phyloP scores from a whole-genome alignment of 2,113 vertebrate genomes.

The Amia ocellicauda region DNA sequence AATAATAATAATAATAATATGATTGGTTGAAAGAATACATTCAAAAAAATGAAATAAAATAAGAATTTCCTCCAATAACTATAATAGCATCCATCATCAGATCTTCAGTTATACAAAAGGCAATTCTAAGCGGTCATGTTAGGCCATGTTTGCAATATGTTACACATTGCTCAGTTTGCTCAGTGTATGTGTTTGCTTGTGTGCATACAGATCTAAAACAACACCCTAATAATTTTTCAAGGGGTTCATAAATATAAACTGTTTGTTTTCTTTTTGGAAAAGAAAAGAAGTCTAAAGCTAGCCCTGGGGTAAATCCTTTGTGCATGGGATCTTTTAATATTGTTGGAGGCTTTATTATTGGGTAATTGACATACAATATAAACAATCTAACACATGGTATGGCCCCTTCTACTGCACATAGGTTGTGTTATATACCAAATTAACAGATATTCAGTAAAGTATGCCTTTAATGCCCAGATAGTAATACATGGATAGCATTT shows the following conservation, averaged over 20 bases:
- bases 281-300: conserved; percentile 59
- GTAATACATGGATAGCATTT: too few relatives aligned
- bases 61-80: too few relatives aligned
- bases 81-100: too few relatives aligned
- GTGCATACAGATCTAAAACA: conserved; percentile 39
- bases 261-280: conserved; percentile 59
- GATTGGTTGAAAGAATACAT: too few relatives aligned
- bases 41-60: too few relatives aligned
- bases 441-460: conserved; percentile 62
- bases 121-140: too few relatives aligned
- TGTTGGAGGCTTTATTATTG: conserved; percentile 62
- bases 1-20: too few relatives aligned
- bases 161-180: conserved; percentile 7
- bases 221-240: conserved; percentile 60
- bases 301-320: conserved; percentile 58
- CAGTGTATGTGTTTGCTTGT: conserved; percentile 35
- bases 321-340: conserved; percentile 63
- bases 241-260: conserved; percentile 60
- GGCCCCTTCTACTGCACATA: conserved; percentile 57
- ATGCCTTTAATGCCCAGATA: conserved; percentile 33
- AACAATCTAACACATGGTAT: conserved; percentile 63
- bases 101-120: too few relatives aligned
- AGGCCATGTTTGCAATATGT: conserved; percentile 43
- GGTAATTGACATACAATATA: conserved; percentile 70
- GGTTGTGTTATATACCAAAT: conserved; percentile 66